A percentile compares a stretch with the other conserved stretches of the same genome.
Conservation (phyloP, 2,888 invertebrate species). For the Sphinx pinastri region DNA sequence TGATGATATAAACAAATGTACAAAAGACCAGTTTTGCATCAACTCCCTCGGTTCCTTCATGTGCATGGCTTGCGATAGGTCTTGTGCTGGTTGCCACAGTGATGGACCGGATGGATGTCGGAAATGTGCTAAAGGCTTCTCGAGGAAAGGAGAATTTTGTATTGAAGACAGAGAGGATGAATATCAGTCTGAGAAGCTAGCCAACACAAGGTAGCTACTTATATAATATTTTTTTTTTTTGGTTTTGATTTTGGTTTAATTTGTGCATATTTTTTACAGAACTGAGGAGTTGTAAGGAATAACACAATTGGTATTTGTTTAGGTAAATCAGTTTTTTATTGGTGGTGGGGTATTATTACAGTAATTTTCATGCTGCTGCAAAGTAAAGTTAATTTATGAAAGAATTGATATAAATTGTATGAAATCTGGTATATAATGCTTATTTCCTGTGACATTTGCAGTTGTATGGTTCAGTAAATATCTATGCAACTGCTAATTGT, state of each 20-base stretch:
- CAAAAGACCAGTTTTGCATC: slow-evolving; percentile 91
- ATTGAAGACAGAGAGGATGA: slow-evolving; percentile 84
- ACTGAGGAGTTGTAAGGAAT: slow-evolving; percentile 67
- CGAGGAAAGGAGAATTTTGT: slow-evolving; percentile 89
- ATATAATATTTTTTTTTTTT: slow-evolving; percentile 27
- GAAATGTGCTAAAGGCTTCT: slow-evolving; percentile 90
- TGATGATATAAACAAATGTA: slow-evolving; percentile 80
- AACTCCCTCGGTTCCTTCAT: slow-evolving; percentile 93
- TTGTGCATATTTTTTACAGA: slow-evolving; percentile 63
- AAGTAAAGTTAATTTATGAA: too few species aligned
- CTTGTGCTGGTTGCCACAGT: slow-evolving; percentile 93
- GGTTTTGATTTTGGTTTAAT: slow-evolving; percentile 27
- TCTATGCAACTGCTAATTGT: too few species aligned
- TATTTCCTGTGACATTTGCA: too few species aligned
- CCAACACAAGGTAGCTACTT: slow-evolving; percentile 61
- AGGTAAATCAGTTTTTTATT: slow-evolving; percentile 60
- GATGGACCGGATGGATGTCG: slow-evolving; percentile 96
- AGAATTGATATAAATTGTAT: too few species aligned
- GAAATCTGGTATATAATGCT: too few species aligned
- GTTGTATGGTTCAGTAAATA: too few species aligned
- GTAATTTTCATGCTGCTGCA: not conserved
- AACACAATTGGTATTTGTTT: slow-evolving; percentile 46
- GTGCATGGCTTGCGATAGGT: slow-evolving; percentile 92
- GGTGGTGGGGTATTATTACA: slow-evolving; percentile 52
- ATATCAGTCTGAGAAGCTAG: slow-evolving; percentile 64